Evolutionary conservation across 1,140 invertebrate genomes (phyloP).

Genomic region (Atopsyche davidsoni): DNA sequence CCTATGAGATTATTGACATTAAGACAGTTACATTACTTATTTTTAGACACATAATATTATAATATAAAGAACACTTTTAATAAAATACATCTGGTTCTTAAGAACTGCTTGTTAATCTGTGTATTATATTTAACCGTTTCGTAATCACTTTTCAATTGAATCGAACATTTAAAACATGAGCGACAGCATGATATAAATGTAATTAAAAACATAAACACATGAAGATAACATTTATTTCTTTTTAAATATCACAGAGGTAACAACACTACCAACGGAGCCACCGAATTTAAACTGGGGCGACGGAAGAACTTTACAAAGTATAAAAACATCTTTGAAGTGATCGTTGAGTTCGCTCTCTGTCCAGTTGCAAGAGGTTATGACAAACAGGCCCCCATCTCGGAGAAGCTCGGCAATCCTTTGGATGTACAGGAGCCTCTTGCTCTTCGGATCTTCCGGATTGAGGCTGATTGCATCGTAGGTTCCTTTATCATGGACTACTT

Average conservation of each 20-base stretch:
- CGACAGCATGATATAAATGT: no score
- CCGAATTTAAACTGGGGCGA: constrained; percentile 79
- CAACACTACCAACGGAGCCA: constrained; percentile 70
- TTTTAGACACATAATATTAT: no score
- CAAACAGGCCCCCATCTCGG: constrained; percentile 58
- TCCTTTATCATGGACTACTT: constrained; percentile 80
- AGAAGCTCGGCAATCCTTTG: constrained; percentile 58
- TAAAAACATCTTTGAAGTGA: constrained; percentile 65
- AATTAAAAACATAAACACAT: background rate
- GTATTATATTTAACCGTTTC: no score
- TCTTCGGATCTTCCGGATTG: constrained; percentile 59
- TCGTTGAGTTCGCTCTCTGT: constrained; percentile 72
- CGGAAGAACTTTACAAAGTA: constrained; percentile 58
- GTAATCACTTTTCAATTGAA: no score
- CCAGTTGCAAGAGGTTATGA: constrained; percentile 94
- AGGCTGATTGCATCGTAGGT: constrained; percentile 91
- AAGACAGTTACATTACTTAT: no score
- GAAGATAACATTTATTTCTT: constrained; percentile 12
- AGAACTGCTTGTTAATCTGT: no score
- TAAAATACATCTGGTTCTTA: no score
- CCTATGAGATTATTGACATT: no score
- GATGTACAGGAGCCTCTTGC: constrained; percentile 62
- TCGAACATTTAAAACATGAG: no score
- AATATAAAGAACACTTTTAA: no score
- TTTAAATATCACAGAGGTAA: constrained; percentile 72